Evolutionary conservation across 2,113 vertebrate species (phyloP), one percentile per base, ranked within the genome.

Genomic region (Nothobranchius kuhntae): DNA sequence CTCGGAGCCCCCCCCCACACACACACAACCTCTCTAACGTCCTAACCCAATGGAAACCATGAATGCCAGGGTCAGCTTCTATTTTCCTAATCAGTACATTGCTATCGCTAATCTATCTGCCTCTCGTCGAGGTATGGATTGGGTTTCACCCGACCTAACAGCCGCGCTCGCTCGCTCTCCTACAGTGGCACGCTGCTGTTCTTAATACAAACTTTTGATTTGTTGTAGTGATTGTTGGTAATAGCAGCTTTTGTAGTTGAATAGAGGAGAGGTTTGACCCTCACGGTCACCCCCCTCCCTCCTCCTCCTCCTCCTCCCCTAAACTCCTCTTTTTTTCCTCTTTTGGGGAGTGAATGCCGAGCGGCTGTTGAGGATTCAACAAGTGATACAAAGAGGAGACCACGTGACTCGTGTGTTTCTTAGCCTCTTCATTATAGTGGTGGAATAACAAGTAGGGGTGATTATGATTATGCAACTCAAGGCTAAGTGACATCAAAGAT

Each of bases 331-430:
- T 40, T 73, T 82, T 68, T 68, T 73, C 64, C 47, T 68, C 80
- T 77, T 64, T 67, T 63, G 46, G 80, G 65, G 77, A 81, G 78
- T 88, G 86, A 90, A 90, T 91, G 80, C 68, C 50, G 77, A 81
- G 79, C 81, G 88, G 83, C 84, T 91, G 87, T 90, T 85, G 77
- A 83, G 73, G 76, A 89, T 90, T 91, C 88, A 92, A 91, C 89
- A 92, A 91, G 88, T 92, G 86, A 89, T 83, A 91, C 88, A 92
- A 90, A 91, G 89, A 81, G 58, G 65, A 42, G 54, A 86, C 80
- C 88, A 91, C 82, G 86, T 93, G 91, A 91, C 89, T 80, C 17
- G 85, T 88, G 79, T 87, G 85, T 87, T 83, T 71, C 79, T 88
- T 78, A 78, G 84, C 80, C 86, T 83, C 86, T 80, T 87, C 80